Base-by-base conservation (phyloP, 2,113 vertebrate species). In the Proterorhinus semilunaris region DNA sequence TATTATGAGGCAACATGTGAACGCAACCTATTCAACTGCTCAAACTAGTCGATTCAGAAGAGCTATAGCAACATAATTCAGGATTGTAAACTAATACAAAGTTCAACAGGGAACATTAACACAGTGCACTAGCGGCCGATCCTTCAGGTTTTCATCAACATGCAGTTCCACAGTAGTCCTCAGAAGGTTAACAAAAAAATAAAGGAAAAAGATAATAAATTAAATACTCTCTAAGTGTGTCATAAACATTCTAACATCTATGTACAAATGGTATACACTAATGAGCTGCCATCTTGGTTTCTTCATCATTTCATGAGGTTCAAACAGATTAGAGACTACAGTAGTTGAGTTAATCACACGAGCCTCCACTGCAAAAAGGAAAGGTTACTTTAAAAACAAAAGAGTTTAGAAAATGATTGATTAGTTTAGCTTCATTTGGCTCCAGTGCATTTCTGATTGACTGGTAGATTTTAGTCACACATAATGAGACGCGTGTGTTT, bases 221-320 rank as follows among this genome's bases (percentile, higher is more conserved):
- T 90, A 92, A 91, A 90, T 87, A 10, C 66, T 83, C 83, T 91
- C 84, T 86, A 87, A 86, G 78, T 75, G 69, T 71, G 62, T 76
- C 49, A 66, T 87, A 88, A 92, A 91, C 82, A 82, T 76, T 85
- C 86, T 81, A 90, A 87, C 81, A 76, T 76, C 74, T 93, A 93
- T 93, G 87, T 92, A 93, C 91, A 93, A 86, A 87, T 80, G 80
- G 69, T 79, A 67, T 89, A 91, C 82, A 86, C 71, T 81, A 84
- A 89, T 85, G 90, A 93, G 91, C 91, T 93, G 91, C 91, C 92
- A 84, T 86, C 74, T 71, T 82, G 81, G 84, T 78, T 81, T 81
- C 76, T 82, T 78, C 62, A 85, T 84, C 68, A 74, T 72, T 49
- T 62, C 71, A 75, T 5, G 27, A 36, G 11, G 17, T 55, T 11